Evolutionary conservation across 1,140 invertebrate genomes (phyloP), one percentile per base, ranked within the genome.

Genomic region (Cyrtorhinus lividipennis): DNA sequence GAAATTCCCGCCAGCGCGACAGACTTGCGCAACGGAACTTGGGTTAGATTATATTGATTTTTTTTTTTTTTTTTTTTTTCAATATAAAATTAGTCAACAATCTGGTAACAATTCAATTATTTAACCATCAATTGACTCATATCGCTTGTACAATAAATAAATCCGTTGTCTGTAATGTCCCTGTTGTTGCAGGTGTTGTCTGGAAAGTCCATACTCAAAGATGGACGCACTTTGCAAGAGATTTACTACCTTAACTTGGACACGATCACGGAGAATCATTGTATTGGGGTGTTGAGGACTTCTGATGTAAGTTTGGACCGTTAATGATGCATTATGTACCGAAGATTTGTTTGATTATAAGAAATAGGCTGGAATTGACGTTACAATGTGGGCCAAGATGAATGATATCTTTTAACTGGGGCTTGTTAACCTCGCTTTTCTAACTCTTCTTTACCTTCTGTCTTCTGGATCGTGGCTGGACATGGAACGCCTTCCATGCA

Each of bases 201-300:
- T 13, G 88, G 88, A 2, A 87, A 81, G 62, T 85, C 87, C 46
- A 82, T 96, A 59, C 78, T 93, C 3, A 83, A 88, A 71, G 86
- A 95, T 79, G 90, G 90, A 2, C 80, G 82, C 1, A 76, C 78
- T 8, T 72, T 88, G 27, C 75, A 85, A n/a, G 88, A 94, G 70
- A 81, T 83, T 24, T 95, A 95, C 77, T 91, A 90, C 2, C 80
- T 80, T 59, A 84, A 91, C 77, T 76, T 95, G 56, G 89, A 92
- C 66, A 83, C 83, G 65, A 77, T 95, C 46, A 82, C 81, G 48
- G 90, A 94, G 77, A 88, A 90, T 45, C 89, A 92, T 71, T 82
- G 83, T 62, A 79, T 93, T 53, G 90, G 89, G 56, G 83, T 93
- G 15, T 85, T 91, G 81, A 78, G 83, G 69, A 88, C 86, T 45